phyloP scores from a whole-genome alignment of 2,888 invertebrate species.

The Drosophila buzzatii region DNA sequence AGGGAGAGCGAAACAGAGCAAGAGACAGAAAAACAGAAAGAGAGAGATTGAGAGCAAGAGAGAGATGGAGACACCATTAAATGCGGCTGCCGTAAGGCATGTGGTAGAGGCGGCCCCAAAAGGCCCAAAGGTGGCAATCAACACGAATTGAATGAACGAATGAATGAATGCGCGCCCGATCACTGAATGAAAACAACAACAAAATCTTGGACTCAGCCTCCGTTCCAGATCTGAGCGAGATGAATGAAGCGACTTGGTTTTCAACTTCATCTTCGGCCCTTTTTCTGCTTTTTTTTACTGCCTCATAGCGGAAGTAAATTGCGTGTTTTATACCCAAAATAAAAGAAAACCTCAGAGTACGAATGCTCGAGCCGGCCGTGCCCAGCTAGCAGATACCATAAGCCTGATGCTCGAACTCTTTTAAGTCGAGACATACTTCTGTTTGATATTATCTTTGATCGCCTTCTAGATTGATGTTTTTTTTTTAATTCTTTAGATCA shows the following conservation, averaged over 20 bases:
- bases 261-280: conserved; percentile 18
- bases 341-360: conserved; percentile 9
- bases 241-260: conserved; percentile 53
- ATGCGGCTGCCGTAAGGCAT: conserved; percentile 38
- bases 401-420: background rate
- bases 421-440: background rate
- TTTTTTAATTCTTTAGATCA: background rate
- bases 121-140: conserved; percentile 76
- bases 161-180: conserved; percentile 49
- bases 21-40: conserved; percentile 4
- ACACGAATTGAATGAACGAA: conserved; percentile 71
- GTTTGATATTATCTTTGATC: background rate
- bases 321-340: conserved; percentile 42
- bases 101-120: conserved; percentile 40
- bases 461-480: too few species aligned
- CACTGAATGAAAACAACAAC: conserved; percentile 37
- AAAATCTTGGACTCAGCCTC: conserved; percentile 6
- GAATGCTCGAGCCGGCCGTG: background rate
- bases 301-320: conserved; percentile 71
- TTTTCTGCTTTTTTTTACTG: conserved; percentile 8
- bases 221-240: conserved; percentile 29
- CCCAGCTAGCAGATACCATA: background rate
- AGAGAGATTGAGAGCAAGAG: background rate
- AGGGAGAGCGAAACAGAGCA: conserved; percentile 6
- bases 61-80: conserved; percentile 9